Percentiles rank a stretch among this genome's conserved stretches.
phyloP scores from a whole-genome alignment of 2,113 vertebrate species.

The Heterochromis multidens region DNA sequence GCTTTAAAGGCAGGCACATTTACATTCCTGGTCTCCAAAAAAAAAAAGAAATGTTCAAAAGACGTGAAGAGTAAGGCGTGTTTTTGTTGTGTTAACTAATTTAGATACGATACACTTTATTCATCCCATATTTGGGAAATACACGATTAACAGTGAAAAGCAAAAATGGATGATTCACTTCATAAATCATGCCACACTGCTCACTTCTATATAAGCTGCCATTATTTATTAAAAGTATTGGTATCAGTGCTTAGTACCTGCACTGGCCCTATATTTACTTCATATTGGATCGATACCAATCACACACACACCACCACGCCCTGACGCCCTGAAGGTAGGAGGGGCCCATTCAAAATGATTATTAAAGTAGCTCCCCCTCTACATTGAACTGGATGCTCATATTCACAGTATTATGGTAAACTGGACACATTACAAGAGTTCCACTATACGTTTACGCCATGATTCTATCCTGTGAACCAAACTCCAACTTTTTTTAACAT shows the following conservation, averaged over 20 bases:
- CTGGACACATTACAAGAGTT: fast-evolving
- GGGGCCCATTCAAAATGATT: neutral
- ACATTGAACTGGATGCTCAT: neutral
- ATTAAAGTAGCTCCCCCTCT: no score
- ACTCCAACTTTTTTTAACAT: neutral
- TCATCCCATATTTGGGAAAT: neutral
- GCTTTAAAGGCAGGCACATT: fast-evolving
- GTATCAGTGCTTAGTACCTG: fast-evolving
- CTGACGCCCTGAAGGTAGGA: neutral
- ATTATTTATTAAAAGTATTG: fast-evolving
- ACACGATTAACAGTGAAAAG: neutral
- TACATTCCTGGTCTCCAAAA: neutral
- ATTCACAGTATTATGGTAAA: neutral
- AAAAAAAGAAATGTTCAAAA: neutral
- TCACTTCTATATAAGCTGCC: neutral
- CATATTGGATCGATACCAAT: no score
- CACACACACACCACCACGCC: no score
- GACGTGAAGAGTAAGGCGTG: fast-evolving
- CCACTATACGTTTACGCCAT: fast-evolving
- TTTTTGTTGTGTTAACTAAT: fast-evolving
- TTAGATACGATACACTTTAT: neutral
- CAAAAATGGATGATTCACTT: no score
- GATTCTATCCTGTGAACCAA: neutral
- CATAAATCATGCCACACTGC: no score
- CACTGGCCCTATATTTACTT: neutral